Conservation (phyloP, 2,113 vertebrate genomes). For the Mustelus asterias region DNA sequence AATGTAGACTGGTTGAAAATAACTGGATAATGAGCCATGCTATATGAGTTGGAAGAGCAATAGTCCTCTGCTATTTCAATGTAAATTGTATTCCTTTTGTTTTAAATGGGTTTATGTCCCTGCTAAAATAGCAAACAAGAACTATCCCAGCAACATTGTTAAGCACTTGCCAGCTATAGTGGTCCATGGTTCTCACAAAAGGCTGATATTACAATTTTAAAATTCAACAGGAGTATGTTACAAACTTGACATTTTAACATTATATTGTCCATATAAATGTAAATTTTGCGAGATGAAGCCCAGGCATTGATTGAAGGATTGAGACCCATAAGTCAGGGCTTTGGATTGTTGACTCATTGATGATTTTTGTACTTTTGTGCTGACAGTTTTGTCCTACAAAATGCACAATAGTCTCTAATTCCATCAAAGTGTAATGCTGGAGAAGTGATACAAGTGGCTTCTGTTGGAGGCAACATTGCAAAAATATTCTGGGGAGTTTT, state of each 20-base stretch:
- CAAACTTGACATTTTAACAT: background rate
- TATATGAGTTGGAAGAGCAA: background rate
- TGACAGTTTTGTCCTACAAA: background rate
- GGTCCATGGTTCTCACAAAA: background rate
- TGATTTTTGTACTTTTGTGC: background rate
- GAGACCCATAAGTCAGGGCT: background rate
- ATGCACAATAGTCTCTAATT: background rate
- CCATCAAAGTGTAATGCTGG: background rate
- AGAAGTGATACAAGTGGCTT: too few species aligned
- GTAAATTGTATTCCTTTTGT: background rate
- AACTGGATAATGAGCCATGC: background rate
- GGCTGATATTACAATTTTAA: background rate
- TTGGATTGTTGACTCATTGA: background rate
- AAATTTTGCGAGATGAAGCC: background rate
- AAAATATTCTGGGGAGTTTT: background rate
- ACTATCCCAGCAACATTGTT: background rate
- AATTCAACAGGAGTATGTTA: background rate
- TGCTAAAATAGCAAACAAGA: background rate
- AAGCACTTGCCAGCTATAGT: background rate
- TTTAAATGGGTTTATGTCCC: background rate
- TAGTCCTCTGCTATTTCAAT: background rate
- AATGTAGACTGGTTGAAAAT: background rate
- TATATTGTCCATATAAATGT: background rate
- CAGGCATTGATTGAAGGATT: background rate
- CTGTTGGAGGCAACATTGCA: background rate